Conservation (phyloP, 35 echinoderm and acorn worm genomes). For the Eucidaris tribuloides region DNA sequence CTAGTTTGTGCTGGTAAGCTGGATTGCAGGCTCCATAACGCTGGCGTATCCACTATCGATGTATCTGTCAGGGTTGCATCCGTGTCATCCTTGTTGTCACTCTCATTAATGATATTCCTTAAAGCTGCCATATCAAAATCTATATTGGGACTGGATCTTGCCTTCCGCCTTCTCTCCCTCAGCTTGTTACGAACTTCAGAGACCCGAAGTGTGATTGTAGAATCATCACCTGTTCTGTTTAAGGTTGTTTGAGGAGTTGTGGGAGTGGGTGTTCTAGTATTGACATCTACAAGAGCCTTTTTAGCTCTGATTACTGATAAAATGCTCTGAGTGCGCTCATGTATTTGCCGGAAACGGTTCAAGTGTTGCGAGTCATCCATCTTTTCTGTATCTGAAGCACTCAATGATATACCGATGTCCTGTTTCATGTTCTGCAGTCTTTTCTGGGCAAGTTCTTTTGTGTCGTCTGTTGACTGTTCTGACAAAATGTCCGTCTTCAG, state of each 20-base stretch:
- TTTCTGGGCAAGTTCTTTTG: background rate
- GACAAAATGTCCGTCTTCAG: background rate
- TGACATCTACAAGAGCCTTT: background rate
- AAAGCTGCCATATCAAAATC: conserved; percentile 20
- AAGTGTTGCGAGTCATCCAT: conserved; percentile 8
- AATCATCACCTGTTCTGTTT: background rate
- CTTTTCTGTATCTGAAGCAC: background rate
- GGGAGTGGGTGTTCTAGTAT: background rate
- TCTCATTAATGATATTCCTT: conserved; percentile 15
- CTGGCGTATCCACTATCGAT: background rate
- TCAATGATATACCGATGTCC: background rate
- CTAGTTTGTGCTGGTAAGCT: conserved; percentile 23
- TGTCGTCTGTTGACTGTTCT: conserved; percentile 22
- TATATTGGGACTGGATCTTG: conserved; percentile 54
- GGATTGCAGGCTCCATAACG: background rate
- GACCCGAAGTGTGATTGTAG: conserved; percentile 20
- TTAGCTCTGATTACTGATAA: conserved; percentile 49
- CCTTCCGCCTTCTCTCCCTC: conserved; percentile 21
- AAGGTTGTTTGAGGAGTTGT: background rate
- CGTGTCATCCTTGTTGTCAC: background rate
- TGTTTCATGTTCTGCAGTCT: conserved; percentile 9
- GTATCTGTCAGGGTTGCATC: conserved; percentile 4
- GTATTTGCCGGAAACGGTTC: conserved; percentile 34
- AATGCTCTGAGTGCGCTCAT: conserved; percentile 64
- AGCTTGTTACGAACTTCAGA: background rate